phyloP scores from a whole-genome alignment of 1,140 invertebrate genomes.

The Nasonia longicornis region DNA sequence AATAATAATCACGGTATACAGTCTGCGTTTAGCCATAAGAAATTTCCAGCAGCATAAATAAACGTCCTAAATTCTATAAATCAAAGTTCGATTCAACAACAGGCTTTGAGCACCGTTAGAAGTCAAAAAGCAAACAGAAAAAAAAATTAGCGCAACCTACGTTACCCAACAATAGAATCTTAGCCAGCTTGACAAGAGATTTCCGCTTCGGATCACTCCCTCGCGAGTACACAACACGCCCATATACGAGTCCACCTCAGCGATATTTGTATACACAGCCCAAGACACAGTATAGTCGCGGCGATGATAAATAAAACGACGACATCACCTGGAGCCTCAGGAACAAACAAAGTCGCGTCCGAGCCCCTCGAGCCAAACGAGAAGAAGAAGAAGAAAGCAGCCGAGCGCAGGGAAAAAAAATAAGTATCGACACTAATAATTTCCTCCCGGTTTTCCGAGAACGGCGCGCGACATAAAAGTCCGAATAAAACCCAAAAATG shows the following conservation, averaged over 20 bases:
- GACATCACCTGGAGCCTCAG: constrained; percentile 18
- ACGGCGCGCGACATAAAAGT: constrained; percentile 12
- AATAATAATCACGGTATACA: no score
- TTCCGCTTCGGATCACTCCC: constrained; percentile 13
- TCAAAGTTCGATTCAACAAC: neutral
- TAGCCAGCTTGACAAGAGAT: constrained; percentile 20
- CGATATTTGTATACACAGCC: neutral
- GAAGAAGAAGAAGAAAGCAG: neutral
- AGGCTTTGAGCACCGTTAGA: neutral
- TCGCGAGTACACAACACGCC: neutral
- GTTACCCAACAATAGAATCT: neutral
- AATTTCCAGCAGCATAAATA: neutral
- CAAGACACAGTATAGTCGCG: neutral
- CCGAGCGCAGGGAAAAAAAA: neutral
- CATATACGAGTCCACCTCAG: neutral
- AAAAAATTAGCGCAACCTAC: neutral
- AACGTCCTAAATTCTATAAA: no score
- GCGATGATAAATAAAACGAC: constrained; percentile 25
- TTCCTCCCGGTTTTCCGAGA: constrained; percentile 26
- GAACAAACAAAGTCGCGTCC: constrained; percentile 22
- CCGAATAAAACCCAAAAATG: constrained; percentile 13
- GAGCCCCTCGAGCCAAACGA: neutral
- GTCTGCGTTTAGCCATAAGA: no score
- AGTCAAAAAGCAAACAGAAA: neutral
- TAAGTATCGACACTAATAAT: constrained; percentile 39